A percentile compares a stretch with the other conserved stretches of the same genome.
These are phyloP conservation scores for Acropora tenuis DNA, from an alignment of 64 coral and sea anemone species.

Conservation along the genomic window DNA sequence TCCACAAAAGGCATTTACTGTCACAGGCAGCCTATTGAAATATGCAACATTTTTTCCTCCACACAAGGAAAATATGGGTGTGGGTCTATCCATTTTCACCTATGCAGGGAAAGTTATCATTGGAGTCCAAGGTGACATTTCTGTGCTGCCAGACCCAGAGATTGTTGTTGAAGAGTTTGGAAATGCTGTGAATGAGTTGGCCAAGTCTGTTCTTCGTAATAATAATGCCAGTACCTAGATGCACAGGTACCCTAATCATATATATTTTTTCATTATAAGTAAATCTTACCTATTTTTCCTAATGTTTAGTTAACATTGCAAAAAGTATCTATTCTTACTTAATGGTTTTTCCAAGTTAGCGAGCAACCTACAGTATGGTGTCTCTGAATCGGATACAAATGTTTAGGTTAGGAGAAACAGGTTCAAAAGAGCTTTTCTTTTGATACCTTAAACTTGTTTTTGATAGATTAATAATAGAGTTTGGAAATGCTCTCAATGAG, in stretches of 20 bases:
- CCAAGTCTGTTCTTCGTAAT: conserved; percentile 46
- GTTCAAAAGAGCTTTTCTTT: conserved; percentile 61
- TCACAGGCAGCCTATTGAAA: conserved; percentile 54
- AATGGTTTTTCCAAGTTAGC: too few species aligned
- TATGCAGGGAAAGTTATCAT: conserved; percentile 80
- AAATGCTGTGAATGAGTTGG: conserved; percentile 63
- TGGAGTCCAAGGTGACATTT: conserved; percentile 70
- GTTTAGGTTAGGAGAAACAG: too few species aligned
- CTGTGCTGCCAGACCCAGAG: conserved; percentile 74
- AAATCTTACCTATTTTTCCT: too few species aligned
- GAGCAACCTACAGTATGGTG: too few species aligned
- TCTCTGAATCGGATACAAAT: too few species aligned
- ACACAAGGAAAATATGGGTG: conserved; percentile 72
- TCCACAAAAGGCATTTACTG: conserved; percentile 42
- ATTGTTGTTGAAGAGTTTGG: conserved; percentile 71
- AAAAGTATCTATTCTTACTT: too few species aligned
- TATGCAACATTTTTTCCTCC: conserved; percentile 84
- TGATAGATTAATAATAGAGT: conserved; percentile 55
- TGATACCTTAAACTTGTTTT: conserved; percentile 47
- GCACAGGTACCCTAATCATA: too few species aligned
- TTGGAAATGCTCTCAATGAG: conserved; percentile 64
- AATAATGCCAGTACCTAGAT: too few species aligned
- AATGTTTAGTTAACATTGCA: too few species aligned
- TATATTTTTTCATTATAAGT: too few species aligned
- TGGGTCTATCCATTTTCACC: conserved; percentile 74